A percentile compares a stretch with the other conserved stretches of the same genome.
phyloP scores from a whole-genome alignment of 1,140 invertebrate genomes.

The Danaus melanippus region DNA sequence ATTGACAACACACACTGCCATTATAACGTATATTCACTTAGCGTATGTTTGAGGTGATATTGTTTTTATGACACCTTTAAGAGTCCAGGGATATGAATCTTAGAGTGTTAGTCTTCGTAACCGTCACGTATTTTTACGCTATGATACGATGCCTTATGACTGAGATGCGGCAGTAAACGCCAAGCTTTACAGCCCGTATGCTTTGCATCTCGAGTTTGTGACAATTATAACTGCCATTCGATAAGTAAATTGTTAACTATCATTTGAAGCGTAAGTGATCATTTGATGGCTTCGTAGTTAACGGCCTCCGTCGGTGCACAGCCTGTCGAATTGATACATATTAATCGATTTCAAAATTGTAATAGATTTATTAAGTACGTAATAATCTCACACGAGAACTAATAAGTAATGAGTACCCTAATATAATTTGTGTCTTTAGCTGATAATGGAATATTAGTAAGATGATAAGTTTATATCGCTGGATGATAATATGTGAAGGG shows the following conservation, averaged over 20 bases:
- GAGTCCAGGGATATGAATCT: conserved; percentile 22
- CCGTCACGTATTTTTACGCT: conserved; percentile 38
- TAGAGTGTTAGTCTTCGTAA: conserved; percentile 18
- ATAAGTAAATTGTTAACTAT: conserved; percentile 66
- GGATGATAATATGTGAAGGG: conserved; percentile 28
- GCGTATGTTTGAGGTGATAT: conserved; percentile 47
- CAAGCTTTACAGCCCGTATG: conserved; percentile 27
- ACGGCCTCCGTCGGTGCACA: conserved; percentile 63
- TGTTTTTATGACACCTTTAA: conserved; percentile 32
- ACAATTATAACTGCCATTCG: conserved; percentile 69
- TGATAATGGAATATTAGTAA: conserved; percentile 63
- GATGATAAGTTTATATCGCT: conserved; percentile 65
- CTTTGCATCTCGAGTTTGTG: conserved; percentile 49
- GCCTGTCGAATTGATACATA: conserved; percentile 67
- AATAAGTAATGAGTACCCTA: conserved; percentile 63
- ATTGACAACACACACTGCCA: conserved; percentile 66
- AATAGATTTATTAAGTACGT: conserved; percentile 68
- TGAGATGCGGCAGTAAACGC: conserved; percentile 37
- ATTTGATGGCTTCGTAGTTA: conserved; percentile 60
- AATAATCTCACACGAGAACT: conserved; percentile 65
- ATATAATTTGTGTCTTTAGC: conserved; percentile 71
- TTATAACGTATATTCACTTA: conserved; percentile 51
- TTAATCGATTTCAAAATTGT: conserved; percentile 69
- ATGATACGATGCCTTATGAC: conserved; percentile 61
- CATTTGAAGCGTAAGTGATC: conserved; percentile 56